Percentiles rank a stretch among this genome's conserved stretches.
These are phyloP conservation scores for Erynnis tages DNA, from an alignment of 2,888 invertebrate species.

Conservation along the genomic window DNA sequence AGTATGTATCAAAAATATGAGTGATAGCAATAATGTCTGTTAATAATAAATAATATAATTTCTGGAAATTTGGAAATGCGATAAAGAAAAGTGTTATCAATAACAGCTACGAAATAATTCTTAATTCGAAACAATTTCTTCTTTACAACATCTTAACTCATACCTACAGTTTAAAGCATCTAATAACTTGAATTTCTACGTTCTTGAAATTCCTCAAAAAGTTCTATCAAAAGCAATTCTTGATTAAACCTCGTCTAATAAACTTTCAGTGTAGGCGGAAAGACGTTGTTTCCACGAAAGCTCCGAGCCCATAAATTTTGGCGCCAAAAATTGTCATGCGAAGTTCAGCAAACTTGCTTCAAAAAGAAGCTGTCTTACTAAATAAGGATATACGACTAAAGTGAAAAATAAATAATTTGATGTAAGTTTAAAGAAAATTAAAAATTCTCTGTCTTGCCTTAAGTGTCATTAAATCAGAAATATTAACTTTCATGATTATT, in stretches of 20 bases:
- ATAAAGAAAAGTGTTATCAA: too few relatives aligned
- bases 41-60: too few relatives aligned
- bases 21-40: too few relatives aligned
- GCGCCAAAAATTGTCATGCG: slow-evolving; percentile 23
- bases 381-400: background rate
- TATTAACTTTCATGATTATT: too few relatives aligned
- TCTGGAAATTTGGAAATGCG: too few relatives aligned
- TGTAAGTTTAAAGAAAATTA: too few relatives aligned
- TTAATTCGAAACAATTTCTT: too few relatives aligned
- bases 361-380: background rate
- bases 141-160: too few relatives aligned
- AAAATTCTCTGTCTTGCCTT: too few relatives aligned
- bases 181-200: background rate
- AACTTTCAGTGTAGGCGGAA: slow-evolving; percentile 20
- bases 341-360: slow-evolving; percentile 9
- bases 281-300: slow-evolving; percentile 20
- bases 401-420: background rate
- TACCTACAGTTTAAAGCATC: background rate
- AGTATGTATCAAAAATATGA: too few relatives aligned
- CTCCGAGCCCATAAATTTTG: slow-evolving; percentile 22
- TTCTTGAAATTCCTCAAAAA: slow-evolving; percentile 20
- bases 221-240: slow-evolving; percentile 23
- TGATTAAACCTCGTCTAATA: slow-evolving; percentile 20
- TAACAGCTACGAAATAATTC: too few relatives aligned
- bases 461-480: too few relatives aligned